A percentile compares a stretch with the other conserved stretches of the same genome.
Conservation (phyloP, 2,888 invertebrate species). For the Heliconius hortense region DNA sequence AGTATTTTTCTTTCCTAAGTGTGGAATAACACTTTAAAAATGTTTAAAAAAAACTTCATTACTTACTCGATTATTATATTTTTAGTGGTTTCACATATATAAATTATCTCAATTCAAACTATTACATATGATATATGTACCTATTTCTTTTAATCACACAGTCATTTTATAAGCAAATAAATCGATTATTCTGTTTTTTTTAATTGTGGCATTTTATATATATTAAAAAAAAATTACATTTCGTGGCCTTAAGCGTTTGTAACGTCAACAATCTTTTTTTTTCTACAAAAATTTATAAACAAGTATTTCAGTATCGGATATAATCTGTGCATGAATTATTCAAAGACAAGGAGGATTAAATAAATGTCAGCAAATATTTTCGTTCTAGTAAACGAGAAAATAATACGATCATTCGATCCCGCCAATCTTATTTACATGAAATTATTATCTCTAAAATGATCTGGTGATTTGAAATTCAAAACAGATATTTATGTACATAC, state of each 20-base stretch:
- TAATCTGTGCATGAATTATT: slow-evolving; percentile 17
- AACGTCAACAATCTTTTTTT: neutral
- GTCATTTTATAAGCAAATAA: no score
- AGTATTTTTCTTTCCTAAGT: no score
- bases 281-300: neutral
- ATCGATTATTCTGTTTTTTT: no score
- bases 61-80: slow-evolving; percentile 23
- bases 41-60: slow-evolving; percentile 31
- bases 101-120: neutral
- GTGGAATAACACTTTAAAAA: no score
- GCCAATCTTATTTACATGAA: slow-evolving; percentile 9
- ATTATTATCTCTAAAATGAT: neutral
- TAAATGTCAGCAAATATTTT: slow-evolving; percentile 13
- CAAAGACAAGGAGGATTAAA: slow-evolving; percentile 17
- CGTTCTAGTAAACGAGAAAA: slow-evolving; percentile 8
- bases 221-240: neutral
- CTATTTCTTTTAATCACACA: neutral
- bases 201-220: no score
- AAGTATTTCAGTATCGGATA: slow-evolving; percentile 2
- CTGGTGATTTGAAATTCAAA: neutral
- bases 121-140: neutral
- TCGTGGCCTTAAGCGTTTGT: neutral
- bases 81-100: slow-evolving; percentile 23
- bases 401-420: slow-evolving; percentile 14
- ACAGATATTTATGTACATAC: no score